Evolutionary conservation across 2,797 vertebrate species (phyloP).

Genomic region (Characodon lateralis): DNA sequence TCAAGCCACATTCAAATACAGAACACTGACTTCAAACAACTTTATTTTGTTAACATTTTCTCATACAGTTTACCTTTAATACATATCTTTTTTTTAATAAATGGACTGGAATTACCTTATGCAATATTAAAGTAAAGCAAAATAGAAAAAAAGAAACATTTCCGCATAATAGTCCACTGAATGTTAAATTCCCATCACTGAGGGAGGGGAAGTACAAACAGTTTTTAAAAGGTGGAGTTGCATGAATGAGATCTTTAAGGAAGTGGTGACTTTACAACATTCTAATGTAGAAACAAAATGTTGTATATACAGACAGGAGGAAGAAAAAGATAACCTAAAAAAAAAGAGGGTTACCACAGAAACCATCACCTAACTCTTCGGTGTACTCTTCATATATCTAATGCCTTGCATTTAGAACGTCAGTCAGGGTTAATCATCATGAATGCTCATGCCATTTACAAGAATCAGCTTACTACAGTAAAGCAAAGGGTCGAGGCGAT

Average conservation of each 20-base stretch:
- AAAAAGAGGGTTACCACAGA: conserved; percentile 39
- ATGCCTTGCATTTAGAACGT: conserved; percentile 44
- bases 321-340: conserved; percentile 22
- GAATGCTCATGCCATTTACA: conserved; percentile 41
- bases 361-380: conserved; percentile 44
- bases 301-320: conserved; percentile 64
- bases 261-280: conserved; percentile 66
- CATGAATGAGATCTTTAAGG: conserved; percentile 61
- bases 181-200: conserved; percentile 49
- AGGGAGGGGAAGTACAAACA: conserved; percentile 55
- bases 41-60: conserved; percentile 80
- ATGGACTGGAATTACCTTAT: conserved; percentile 72
- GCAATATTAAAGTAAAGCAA: conserved; percentile 76
- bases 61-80: conserved; percentile 68
- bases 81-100: conserved; percentile 67
- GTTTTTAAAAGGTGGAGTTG: conserved; percentile 42
- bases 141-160: conserved; percentile 63
- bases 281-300: conserved; percentile 69
- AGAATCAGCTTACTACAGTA: conserved; percentile 52
- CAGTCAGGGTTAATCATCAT: conserved; percentile 33
- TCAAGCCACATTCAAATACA: conserved; percentile 79
- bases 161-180: conserved; percentile 53
- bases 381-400: conserved; percentile 35
- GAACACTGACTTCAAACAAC: conserved; percentile 79
- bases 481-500: conserved; percentile 52